Base-by-base conservation (phyloP, 1,140 invertebrate genomes). In the Cyclina sinensis region DNA sequence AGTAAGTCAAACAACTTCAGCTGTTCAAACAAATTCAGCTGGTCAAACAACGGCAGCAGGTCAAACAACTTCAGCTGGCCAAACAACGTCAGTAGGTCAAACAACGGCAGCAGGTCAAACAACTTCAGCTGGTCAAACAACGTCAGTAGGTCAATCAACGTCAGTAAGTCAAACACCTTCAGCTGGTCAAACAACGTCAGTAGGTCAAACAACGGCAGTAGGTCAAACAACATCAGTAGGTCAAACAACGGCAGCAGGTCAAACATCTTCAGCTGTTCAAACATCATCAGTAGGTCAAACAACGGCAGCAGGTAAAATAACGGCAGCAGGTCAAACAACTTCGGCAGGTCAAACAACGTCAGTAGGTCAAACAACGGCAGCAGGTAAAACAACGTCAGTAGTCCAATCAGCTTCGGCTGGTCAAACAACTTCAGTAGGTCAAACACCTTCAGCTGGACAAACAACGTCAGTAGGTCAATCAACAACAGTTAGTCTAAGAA, bases 271-370 rank as follows among this genome's bases (percentile, higher is more conserved):
- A 35, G 65, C 65, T 18, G 4, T 1, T 70, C 65, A 70, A 39
- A 70, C 65, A 35, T 37, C 65, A 16, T 70, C 65, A 37, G 65
- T 18, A 21, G 65, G 65, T 70, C 65, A 70, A 70, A 37, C 65
- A 39, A 37, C 32, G n/a, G 35, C 65, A 70, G 65, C 65, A 1
- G 65, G 65, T 35, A 30, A 70, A 39, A 37, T 32, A 16, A 37
- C 65, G 21, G 35, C 32, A 37, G 65, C 35, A 2, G 65, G 65
- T 70, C 65, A 70, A 37, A 70, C 65, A 39, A 70, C 65, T 7
- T 70, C 65, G 27, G 65, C 65, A 39, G 65, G 65, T 70, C 65
- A 70, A n/a, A 70, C 35, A n/a, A 70, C 65, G 16, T 70, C 65
- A 70, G 65, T 21, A 1, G 65, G 65, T 70, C 30, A 37, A 12